These are phyloP conservation scores for Falco peregrinus DNA, from an alignment of 2,797 vertebrate species.

Conservation along the genomic window DNA sequence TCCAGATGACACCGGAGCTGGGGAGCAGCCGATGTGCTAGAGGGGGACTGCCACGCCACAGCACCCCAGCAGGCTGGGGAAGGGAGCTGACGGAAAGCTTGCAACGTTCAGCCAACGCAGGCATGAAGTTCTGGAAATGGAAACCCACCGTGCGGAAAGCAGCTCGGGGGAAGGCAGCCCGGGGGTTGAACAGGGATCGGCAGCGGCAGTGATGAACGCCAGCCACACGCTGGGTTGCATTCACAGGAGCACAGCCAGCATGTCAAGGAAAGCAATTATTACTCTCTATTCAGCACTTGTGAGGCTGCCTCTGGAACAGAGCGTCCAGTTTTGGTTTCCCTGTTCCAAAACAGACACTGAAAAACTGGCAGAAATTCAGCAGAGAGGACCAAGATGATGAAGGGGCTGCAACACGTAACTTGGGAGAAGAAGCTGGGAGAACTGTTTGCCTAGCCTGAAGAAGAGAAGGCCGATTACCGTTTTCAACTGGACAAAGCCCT, in stretches of 20 bases:
- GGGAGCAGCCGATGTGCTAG: neutral
- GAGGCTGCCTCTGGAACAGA: neutral
- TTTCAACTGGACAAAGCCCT: neutral
- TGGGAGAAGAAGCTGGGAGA: neutral
- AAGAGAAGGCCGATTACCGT: neutral
- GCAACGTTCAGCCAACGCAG: neutral
- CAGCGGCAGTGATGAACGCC: accelerated
- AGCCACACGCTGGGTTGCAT: accelerated
- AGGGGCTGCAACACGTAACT: neutral
- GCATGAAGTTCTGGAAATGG: accelerated
- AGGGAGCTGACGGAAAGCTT: neutral
- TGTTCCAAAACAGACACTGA: neutral
- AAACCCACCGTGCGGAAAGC: neutral
- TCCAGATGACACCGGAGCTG: neutral
- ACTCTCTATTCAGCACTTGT: neutral
- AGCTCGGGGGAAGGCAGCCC: neutral
- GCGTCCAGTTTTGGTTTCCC: neutral
- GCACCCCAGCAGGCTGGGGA: neutral
- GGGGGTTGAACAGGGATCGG: neutral
- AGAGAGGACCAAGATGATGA: neutral
- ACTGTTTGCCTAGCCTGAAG: neutral
- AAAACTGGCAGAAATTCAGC: neutral
- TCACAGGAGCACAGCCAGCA: neutral
- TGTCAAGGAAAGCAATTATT: neutral
- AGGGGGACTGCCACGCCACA: accelerated